Percentiles rank a stretch among this genome's conserved stretches.
These are phyloP conservation scores for Ophion ellenae DNA, from an alignment of 2,888 invertebrate genomes.

Conservation along the genomic window DNA sequence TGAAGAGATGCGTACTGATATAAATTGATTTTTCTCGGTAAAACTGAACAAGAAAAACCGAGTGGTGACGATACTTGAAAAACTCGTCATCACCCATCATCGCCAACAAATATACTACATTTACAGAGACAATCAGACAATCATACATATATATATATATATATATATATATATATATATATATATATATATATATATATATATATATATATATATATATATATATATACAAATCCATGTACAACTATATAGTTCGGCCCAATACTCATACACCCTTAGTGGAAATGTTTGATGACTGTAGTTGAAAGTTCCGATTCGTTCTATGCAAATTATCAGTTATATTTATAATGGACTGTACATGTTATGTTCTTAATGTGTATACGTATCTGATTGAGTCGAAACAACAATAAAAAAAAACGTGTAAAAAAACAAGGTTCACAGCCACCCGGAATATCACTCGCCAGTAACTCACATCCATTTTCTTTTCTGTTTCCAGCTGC, in stretches of 20 bases:
- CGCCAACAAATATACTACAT: slow-evolving; percentile 32
- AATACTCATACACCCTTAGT: slow-evolving; percentile 77
- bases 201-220: slow-evolving; percentile 36
- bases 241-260: slow-evolving; percentile 53
- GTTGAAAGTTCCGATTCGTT: slow-evolving; percentile 81
- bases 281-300: slow-evolving; percentile 81
- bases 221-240: slow-evolving; percentile 23
- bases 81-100: slow-evolving; percentile 8
- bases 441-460: slow-evolving; percentile 40
- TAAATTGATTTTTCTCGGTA: slow-evolving; percentile 26
- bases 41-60: not conserved
- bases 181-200: slow-evolving; percentile 36
- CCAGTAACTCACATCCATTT: slow-evolving; percentile 76
- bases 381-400: slow-evolving; percentile 71
- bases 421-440: slow-evolving; percentile 25
- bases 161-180: slow-evolving; percentile 13
- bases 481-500: slow-evolving; percentile 90
- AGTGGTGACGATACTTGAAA: not conserved
- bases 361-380: slow-evolving; percentile 82
- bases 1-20: not conserved
- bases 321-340: slow-evolving; percentile 78
- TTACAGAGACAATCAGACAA: slow-evolving; percentile 21
- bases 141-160: slow-evolving; percentile 42
- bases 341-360: slow-evolving; percentile 81
- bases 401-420: slow-evolving; percentile 10